phyloP scores from a whole-genome alignment of 2,888 invertebrate genomes.

The Cybosia mesomella region DNA sequence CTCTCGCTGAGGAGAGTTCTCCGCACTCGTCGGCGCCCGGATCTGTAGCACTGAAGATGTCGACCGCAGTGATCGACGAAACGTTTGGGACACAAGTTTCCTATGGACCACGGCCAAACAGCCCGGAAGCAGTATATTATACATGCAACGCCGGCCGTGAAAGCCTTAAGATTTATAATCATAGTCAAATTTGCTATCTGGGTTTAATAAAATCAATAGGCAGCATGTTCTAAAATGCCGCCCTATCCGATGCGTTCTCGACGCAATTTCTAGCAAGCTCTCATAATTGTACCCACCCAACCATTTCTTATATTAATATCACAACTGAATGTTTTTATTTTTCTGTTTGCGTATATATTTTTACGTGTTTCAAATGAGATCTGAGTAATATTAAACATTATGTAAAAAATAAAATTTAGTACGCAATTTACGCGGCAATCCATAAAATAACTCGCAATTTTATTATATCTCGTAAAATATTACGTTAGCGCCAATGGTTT shows the following conservation, averaged over 20 bases:
- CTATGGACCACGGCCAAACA: no score
- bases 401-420: slow-evolving; percentile 32
- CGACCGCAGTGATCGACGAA: no score
- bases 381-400: slow-evolving; percentile 24
- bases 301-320: not conserved
- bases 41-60: no score
- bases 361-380: slow-evolving; percentile 15
- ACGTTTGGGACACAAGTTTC: no score
- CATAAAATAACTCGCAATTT: slow-evolving; percentile 38
- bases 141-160: no score
- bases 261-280: not conserved
- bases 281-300: not conserved
- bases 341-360: slow-evolving; percentile 5
- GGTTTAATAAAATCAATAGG: not conserved
- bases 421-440: slow-evolving; percentile 31
- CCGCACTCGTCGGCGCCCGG: no score
- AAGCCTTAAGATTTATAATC: no score
- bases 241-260: no score
- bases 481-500: slow-evolving; percentile 25
- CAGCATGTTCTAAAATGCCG: not conserved
- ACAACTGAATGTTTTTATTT: not conserved
- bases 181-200: no score
- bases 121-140: no score
- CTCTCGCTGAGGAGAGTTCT: no score
- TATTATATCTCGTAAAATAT: slow-evolving; percentile 41